Evolutionary conservation across 2,888 invertebrate genomes (phyloP).

Genomic region (Leptarthrus brevirostris): DNA sequence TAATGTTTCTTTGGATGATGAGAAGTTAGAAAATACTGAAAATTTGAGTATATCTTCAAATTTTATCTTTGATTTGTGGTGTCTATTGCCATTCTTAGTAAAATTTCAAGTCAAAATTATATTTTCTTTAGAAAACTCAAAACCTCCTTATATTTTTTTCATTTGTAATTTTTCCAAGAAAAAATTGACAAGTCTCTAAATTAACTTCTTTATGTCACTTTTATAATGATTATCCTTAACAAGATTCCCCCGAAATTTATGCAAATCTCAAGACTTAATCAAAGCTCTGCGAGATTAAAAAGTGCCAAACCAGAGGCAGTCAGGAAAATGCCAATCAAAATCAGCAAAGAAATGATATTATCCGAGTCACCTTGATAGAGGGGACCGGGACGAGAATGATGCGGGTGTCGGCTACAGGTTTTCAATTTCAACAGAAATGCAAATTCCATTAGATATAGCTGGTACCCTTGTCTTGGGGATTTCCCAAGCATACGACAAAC

Average conservation of each 20-base stretch:
- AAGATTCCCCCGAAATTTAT: slow-evolving; percentile 27
- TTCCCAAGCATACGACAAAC: slow-evolving; percentile 28
- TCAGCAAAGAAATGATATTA: slow-evolving; percentile 44
- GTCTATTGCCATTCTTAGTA: no score
- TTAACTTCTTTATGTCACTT: not conserved
- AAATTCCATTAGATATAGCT: slow-evolving; percentile 35
- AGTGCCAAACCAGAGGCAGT: slow-evolving; percentile 13
- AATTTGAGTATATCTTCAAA: no score
- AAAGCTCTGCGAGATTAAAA: slow-evolving; percentile 37
- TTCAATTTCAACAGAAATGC: slow-evolving; percentile 44
- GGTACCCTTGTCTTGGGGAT: slow-evolving; percentile 36
- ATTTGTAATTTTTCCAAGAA: no score
- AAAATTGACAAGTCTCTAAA: not conserved
- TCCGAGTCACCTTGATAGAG: not conserved
- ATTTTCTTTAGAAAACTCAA: no score
- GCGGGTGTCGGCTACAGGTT: slow-evolving; percentile 33
- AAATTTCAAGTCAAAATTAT: no score
- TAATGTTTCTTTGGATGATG: no score
- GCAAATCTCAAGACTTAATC: slow-evolving; percentile 39
- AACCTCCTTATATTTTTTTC: no score
- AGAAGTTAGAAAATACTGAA: no score
- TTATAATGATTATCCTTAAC: not conserved
- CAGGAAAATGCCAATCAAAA: slow-evolving; percentile 38
- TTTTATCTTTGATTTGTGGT: no score
- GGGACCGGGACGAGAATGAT: not conserved